These are phyloP conservation scores for Zeus faber DNA, from an alignment of 2,113 vertebrate genomes.

Conservation along the genomic window DNA sequence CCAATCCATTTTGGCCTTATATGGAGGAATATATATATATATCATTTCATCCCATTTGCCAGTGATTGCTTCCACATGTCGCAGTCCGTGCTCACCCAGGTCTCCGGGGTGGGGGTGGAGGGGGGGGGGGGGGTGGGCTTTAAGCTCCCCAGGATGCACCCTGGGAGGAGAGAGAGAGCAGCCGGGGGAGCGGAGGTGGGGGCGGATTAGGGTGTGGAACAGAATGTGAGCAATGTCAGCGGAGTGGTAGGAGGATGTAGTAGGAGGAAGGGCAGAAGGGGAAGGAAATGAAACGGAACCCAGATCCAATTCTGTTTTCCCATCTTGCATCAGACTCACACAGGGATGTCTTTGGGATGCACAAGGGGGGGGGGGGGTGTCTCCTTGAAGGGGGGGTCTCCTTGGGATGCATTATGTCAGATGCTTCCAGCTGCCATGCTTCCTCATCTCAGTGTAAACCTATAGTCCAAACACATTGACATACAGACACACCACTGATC, in stretches of 20 bases:
- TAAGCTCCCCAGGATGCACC: slow-evolving; percentile 23
- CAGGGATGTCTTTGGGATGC: background rate
- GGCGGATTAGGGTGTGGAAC: too few species aligned
- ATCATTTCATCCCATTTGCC: slow-evolving; percentile 46
- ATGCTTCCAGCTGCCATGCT: slow-evolving; percentile 28
- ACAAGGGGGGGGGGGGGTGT: too few species aligned
- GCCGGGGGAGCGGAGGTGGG: slow-evolving; percentile 32
- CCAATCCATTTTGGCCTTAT: slow-evolving; percentile 41
- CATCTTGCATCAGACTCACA: slow-evolving; percentile 4
- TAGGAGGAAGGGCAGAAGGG: slow-evolving; percentile 6
- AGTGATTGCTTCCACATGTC: slow-evolving; percentile 58
- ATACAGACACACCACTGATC: background rate
- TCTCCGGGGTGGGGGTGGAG: slow-evolving; percentile 21
- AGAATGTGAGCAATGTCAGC: slow-evolving; percentile 20
- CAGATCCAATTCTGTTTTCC: slow-evolving; percentile 22
- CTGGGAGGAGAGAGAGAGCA: slow-evolving; percentile 31
- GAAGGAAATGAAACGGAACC: slow-evolving; percentile 23
- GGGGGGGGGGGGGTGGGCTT: too few species aligned
- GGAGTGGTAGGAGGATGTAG: slow-evolving; percentile 7
- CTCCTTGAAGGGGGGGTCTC: background rate
- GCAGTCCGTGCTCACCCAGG: slow-evolving; percentile 28
- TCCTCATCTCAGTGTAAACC: slow-evolving; percentile 12
- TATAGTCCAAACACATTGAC: background rate
- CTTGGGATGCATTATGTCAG: slow-evolving; percentile 3
- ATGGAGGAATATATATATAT: slow-evolving; percentile 25